phyloP scores from a whole-genome alignment of 2,113 vertebrate species.

The Phrynosoma blainvillii region DNA sequence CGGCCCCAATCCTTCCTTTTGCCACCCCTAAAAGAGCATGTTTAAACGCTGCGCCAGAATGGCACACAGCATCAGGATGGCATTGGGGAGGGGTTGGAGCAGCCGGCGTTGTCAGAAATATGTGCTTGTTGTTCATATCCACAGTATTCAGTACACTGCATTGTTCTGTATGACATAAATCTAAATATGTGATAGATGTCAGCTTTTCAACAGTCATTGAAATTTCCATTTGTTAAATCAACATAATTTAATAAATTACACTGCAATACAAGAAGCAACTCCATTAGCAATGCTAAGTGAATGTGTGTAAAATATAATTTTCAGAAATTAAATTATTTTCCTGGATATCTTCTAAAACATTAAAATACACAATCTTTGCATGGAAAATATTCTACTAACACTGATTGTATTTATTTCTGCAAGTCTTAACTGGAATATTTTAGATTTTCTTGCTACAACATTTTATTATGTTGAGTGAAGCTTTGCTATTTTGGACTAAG shows the following conservation, averaged over 20 bases:
- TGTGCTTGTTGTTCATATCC: neutral
- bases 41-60: too few relatives aligned
- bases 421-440: neutral
- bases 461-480: conserved; percentile 13
- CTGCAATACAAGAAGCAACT: neutral
- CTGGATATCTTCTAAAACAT: neutral
- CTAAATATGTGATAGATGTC: neutral
- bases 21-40: too few relatives aligned
- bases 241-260: neutral
- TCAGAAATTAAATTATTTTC: conserved; percentile 17
- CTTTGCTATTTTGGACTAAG: neutral
- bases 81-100: too few relatives aligned
- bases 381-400: neutral
- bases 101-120: neutral
- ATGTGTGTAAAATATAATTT: neutral
- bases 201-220: neutral
- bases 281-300: neutral
- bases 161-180: neutral
- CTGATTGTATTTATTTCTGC: conserved; percentile 3
- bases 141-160: neutral
- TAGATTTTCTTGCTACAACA: neutral
- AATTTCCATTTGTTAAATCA: neutral
- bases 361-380: neutral
- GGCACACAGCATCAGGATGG: too few relatives aligned
- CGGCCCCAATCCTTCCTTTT: too few relatives aligned